Evolutionary conservation across 2,113 vertebrate species (phyloP), one percentile per base, ranked within the genome.

Genomic region (Fulica atra): DNA sequence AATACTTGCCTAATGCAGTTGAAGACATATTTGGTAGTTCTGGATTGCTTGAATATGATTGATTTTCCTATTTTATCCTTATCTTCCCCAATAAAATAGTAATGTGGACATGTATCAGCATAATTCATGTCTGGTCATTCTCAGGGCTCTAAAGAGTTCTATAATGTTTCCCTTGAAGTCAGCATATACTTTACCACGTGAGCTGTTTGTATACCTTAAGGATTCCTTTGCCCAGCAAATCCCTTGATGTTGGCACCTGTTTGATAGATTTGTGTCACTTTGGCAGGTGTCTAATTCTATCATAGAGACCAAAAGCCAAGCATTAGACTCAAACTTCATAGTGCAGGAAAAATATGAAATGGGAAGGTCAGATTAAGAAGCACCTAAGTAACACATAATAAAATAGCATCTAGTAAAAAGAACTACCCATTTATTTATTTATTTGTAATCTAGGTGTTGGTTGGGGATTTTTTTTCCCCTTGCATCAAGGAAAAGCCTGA

Each of bases 11-110:
- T 93, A 88, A 74, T 94, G 74, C 51, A 82, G 69, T 29, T 92
- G 29, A 90, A 93, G 63, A 81, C 48, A 33, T 80, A 90, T 90
- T 95, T 92, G 42, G 29, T 80, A 53, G 35, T 64, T 92, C 33
- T 66, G 21, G n/a, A 69, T 95, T 92, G 76, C 61, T 86, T 91
- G 53, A 96, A 85, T 74, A 86, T 70, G 90, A 96, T 89, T 93
- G 60, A 96, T 94, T 93, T 93, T 82, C 65, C 86, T 87, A 17
- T 78, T 94, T 93, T 72, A 64, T 61, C 40, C 48, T 95, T 93
- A 94, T 94, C 95, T 92, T 92, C 35, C 56, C 91, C 69, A 81
- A 72, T 88, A 96, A 94, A 92, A 88, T 50, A 79, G 48, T 71
- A 87, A 89, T 85, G 40, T 42, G 26, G 35, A 89, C 61, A 64